Percentiles rank a stretch among this genome's conserved stretches.
These are phyloP conservation scores for Drosophila nigrodunni DNA, from an alignment of 1,140 invertebrate species.

Conservation along the genomic window DNA sequence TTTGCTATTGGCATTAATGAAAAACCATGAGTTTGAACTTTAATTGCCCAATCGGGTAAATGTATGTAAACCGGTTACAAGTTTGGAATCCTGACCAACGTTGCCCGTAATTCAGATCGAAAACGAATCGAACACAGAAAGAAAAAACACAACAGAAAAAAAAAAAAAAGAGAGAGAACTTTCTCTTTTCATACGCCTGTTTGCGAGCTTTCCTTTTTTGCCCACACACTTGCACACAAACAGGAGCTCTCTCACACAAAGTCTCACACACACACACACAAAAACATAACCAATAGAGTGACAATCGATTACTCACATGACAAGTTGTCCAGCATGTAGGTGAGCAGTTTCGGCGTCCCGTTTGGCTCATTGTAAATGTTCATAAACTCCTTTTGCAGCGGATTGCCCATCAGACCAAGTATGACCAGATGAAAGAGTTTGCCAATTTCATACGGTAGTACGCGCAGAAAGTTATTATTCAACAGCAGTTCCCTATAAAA, in stretches of 20 bases:
- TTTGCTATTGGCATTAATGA: conserved; percentile 52
- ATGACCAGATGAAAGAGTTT: conserved; percentile 98
- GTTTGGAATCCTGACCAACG: conserved; percentile 35
- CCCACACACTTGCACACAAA: conserved; percentile 40
- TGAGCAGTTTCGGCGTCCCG: conserved; percentile 96
- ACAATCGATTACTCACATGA: conserved; percentile 89
- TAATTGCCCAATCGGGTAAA: conserved; percentile 55
- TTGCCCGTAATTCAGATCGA: conserved; percentile 16
- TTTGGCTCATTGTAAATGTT: conserved; percentile 96
- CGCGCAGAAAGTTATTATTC: conserved; percentile 96
- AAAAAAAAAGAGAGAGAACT: conserved; percentile 41
- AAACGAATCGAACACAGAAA: conserved; percentile 30
- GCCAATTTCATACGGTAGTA: conserved; percentile 98
- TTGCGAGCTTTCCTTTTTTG: conserved; percentile 71
- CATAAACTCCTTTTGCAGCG: conserved; percentile 95
- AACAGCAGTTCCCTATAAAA: conserved; percentile 94
- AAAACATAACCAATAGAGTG: conserved; percentile 19
- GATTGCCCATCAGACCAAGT: conserved; percentile 96
- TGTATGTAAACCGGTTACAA: conserved; percentile 51
- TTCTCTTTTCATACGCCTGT: conserved; percentile 76
- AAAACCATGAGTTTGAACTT: conserved; percentile 75
- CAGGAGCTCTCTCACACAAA: conserved; percentile 47
- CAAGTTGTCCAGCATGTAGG: conserved; percentile 97
- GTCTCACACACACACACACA: conserved; percentile 10
- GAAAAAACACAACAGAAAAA: neutral